Evolutionary conservation across 1,140 invertebrate species (phyloP).

Genomic region (Philopotamus ludificatus): DNA sequence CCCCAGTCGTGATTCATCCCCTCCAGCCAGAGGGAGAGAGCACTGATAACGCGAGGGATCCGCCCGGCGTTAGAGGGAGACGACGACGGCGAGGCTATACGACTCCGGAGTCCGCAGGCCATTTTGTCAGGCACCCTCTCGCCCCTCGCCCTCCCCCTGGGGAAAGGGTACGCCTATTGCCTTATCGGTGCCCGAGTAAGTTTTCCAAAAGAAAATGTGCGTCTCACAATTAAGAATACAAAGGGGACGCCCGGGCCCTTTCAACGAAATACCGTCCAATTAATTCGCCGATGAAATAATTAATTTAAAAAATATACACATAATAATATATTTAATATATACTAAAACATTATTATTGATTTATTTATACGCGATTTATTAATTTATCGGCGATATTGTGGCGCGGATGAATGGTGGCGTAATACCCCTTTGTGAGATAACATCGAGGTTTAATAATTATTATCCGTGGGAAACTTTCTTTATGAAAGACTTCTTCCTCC

Average conservation of each 20-base stretch:
- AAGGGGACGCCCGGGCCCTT: too few relatives aligned
- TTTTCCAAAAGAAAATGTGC: constrained; percentile 17
- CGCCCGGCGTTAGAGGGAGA: constrained; percentile 20
- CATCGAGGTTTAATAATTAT: background rate
- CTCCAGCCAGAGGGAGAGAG: constrained; percentile 17
- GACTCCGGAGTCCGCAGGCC: constrained; percentile 41
- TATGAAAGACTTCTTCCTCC: constrained; percentile 10
- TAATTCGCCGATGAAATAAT: too few relatives aligned
- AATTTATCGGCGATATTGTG: too few relatives aligned
- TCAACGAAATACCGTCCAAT: too few relatives aligned
- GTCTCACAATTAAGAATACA: background rate
- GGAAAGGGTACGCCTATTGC: constrained; percentile 29
- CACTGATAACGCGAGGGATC: background rate
- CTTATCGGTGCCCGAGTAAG: constrained; percentile 19
- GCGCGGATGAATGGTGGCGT: too few relatives aligned
- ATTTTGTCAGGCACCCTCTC: constrained; percentile 40
- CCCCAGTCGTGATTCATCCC: constrained; percentile 35
- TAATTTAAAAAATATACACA: too few relatives aligned
- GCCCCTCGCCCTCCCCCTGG: constrained; percentile 7
- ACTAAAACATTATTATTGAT: too few relatives aligned
- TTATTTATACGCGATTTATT: too few relatives aligned
- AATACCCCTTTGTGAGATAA: too few relatives aligned
- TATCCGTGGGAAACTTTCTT: background rate
- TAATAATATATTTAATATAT: too few relatives aligned
- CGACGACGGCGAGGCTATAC: constrained; percentile 22